These are phyloP conservation scores for Tapera naevia DNA, from an alignment of 2,797 vertebrate genomes.

Conservation along the genomic window DNA sequence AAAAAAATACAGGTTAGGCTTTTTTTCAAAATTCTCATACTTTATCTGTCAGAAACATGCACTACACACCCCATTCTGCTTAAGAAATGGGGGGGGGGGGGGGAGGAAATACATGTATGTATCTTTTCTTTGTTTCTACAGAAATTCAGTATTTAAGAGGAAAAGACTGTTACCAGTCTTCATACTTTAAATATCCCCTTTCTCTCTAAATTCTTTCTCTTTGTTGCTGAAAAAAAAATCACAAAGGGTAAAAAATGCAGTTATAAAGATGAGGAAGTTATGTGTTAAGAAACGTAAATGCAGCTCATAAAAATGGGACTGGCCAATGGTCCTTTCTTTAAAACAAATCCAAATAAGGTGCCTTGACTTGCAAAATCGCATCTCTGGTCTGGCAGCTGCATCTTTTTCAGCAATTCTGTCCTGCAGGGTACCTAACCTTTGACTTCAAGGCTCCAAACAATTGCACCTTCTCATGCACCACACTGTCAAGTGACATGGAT, in stretches of 20 bases:
- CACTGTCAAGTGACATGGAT: neutral
- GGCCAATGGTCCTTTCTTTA: neutral
- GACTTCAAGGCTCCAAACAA: neutral
- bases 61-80: neutral
- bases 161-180: slow-evolving; percentile 6
- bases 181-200: slow-evolving; percentile 33
- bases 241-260: neutral
- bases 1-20: neutral
- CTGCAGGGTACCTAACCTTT: neutral
- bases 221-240: slow-evolving; percentile 17
- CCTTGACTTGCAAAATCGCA: neutral
- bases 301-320: neutral
- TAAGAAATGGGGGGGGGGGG: neutral
- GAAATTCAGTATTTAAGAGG: slow-evolving; percentile 46
- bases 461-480: neutral
- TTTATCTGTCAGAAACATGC: neutral
- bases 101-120: neutral
- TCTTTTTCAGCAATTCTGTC: neutral
- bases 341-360: neutral
- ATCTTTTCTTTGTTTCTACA: slow-evolving; percentile 31
- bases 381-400: neutral
- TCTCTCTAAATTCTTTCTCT: slow-evolving; percentile 35
- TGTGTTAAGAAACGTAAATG: slow-evolving; percentile 27
- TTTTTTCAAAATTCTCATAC: neutral
- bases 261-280: neutral